Evolutionary conservation across 2,113 vertebrate genomes (phyloP), one percentile per base, ranked within the genome.

Genomic region (Tenebrosternarchus preto): DNA sequence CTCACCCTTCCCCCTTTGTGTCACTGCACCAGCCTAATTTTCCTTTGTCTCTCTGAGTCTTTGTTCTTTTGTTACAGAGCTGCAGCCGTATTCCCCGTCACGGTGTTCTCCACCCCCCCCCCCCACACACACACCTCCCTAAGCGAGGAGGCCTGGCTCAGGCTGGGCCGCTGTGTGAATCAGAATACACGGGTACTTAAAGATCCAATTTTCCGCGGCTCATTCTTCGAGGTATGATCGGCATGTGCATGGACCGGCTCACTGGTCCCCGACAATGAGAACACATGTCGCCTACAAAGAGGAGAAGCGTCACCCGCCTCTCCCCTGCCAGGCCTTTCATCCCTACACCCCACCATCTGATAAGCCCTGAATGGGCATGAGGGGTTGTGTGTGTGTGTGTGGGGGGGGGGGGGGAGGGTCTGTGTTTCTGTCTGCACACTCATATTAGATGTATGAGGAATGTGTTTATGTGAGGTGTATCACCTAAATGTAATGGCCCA

Each of bases 221-320:
- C 70, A 56, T 55, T 85, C 73, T 83, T 61, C 8, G 16, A 69
- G 81, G 81, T 79, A 74, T 66, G 83, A 75, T 76, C 72, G n/a
- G 73, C 76, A 73, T 76, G 72, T 39, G 16, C 53, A 31, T 27
- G 24, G 33, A 25, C 80, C 63, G 36, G 67, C 73, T 75, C 82
- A 73, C 79, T 82, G 86, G 80, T 82, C 74, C 76, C 82, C 46
- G 9, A 82, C 82, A 84, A 87, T 70, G 66, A 75, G 82, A 87
- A 82, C 84, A 83, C 82, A 80, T 87, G 86, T 84, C 70, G 55
- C 73, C 80, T 76, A 85, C 82, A 78, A 85, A 85, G 83, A 75
- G 46, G 78, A 76, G 78, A 64, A 39, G 63, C 43, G n/a, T 66
- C 76, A 17, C 64, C 64, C 69, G 66, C 73, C 61, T 22, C 64